Evolutionary conservation across 2,797 vertebrate genomes (phyloP), one percentile per base, ranked within the genome.

Genomic region (Malacoraja senta): DNA sequence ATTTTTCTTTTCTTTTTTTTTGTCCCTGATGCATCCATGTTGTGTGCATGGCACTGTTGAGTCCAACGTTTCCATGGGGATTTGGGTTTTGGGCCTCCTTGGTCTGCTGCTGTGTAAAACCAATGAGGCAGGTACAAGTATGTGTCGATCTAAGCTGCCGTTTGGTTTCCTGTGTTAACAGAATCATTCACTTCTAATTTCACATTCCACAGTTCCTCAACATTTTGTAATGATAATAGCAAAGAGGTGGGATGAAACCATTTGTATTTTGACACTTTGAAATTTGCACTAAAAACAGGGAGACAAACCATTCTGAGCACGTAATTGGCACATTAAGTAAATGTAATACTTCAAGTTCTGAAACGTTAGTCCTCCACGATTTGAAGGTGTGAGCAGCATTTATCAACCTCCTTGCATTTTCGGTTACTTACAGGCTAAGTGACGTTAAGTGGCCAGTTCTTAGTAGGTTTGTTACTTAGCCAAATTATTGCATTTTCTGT

Each of bases 171-270:
- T 88, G 84, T 68, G 84, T 88, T 88, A 88, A 88, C 84, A 88
- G 84, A 61, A 68, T 88, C 84, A 88, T 96, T 95, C 95, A 95
- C 94, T 96, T 95, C 93, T 94, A 95, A 95, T 94, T 95, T 95
- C 94, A 95, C 96, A 95, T 96, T 96, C 96, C 94, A 94, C 96
- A 95, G 95, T 94, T 95, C 95, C 95, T 94, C 94, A 95, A 96
- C 94, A 95, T 96, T 53, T 96, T 94, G 93, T 68, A 68, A 88
- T 83, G 80, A 83, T 88, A 68, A 68, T 68, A 53, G 63, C 15
- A 68, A 95, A 95, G 96, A 96, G 96, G 96, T 96, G 96, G 97
- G 96, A 95, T 95, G 96, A 95, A 96, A 96, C 96, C 95, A 94
- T 96, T 96, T 96, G 95, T 95, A 95, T 97, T 96, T 95, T 95